Percentiles rank a stretch among this genome's conserved stretches.
phyloP scores from a whole-genome alignment of 1,140 invertebrate species.

The Oreohelix idahoensis region DNA sequence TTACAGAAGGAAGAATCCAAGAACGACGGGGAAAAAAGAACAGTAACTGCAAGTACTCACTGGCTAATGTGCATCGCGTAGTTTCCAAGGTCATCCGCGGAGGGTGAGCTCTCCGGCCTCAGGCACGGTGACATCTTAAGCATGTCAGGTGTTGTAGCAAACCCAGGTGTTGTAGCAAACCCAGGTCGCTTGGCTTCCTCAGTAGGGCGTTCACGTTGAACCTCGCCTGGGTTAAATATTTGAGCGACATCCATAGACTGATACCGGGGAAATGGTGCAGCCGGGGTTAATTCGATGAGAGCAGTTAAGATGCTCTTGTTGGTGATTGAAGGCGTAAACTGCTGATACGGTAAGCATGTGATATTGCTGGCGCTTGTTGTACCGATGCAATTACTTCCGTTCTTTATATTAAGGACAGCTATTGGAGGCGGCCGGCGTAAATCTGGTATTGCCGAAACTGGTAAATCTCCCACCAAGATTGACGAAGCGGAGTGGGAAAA shows the following conservation, averaged over 20 bases:
- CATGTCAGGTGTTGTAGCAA: background rate
- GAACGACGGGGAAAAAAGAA: too few relatives aligned
- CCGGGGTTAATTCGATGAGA: background rate
- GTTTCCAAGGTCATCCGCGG: slow-evolving; percentile 39
- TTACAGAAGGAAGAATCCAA: too few relatives aligned
- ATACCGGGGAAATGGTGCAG: background rate
- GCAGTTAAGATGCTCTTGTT: background rate
- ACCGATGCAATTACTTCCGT: background rate
- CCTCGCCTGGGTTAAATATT: background rate
- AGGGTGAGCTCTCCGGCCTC: slow-evolving; percentile 5
- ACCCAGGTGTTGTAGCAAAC: background rate
- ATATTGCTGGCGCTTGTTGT: background rate
- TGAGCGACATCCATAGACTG: background rate
- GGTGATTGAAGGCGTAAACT: background rate
- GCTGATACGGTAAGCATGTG: background rate
- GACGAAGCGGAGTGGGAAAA: background rate
- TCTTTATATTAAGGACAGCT: background rate
- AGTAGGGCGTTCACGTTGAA: background rate
- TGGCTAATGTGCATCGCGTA: slow-evolving; percentile 40
- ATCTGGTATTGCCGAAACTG: background rate
- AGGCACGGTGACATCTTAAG: slow-evolving; percentile 37
- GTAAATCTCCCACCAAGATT: too few relatives aligned
- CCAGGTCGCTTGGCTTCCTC: background rate
- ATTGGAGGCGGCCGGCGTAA: background rate
- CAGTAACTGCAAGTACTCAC: slow-evolving; percentile 37